Percentiles rank a stretch among this genome's conserved stretches.
phyloP scores from a whole-genome alignment of 2,888 invertebrate genomes.

The Hyposoter didymator region DNA sequence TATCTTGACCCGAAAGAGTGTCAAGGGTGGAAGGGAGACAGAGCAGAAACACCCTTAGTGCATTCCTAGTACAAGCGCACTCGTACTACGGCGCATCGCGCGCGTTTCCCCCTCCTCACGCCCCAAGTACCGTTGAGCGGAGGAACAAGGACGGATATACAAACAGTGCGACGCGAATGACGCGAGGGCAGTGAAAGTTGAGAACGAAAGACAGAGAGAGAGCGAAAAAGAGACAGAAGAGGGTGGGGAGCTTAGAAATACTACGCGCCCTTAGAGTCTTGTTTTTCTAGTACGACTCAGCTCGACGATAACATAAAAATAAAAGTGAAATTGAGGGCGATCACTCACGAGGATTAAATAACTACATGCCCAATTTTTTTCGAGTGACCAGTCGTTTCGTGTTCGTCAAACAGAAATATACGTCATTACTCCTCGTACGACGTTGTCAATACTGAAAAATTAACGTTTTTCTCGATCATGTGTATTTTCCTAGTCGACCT shows the following conservation, averaged over 20 bases:
- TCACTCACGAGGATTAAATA: not conserved
- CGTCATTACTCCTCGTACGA: not conserved
- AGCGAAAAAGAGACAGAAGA: slow-evolving; percentile 41
- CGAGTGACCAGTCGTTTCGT: not conserved
- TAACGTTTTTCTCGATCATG: not conserved
- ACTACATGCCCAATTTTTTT: not conserved
- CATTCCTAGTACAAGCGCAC: slow-evolving; percentile 58
- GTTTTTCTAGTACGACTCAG: slow-evolving; percentile 67
- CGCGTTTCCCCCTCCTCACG: slow-evolving; percentile 17
- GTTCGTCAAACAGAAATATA: not conserved
- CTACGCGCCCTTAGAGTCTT: slow-evolving; percentile 64
- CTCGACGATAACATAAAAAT: slow-evolving; percentile 47
- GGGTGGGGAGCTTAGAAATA: slow-evolving; percentile 47
- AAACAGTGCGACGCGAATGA: slow-evolving; percentile 63
- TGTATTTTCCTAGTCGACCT: slow-evolving; percentile 40
- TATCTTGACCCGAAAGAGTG: slow-evolving; percentile 41
- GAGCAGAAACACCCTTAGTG: slow-evolving; percentile 57
- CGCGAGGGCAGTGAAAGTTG: slow-evolving; percentile 68
- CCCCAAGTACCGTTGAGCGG: slow-evolving; percentile 31
- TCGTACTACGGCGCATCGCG: slow-evolving; percentile 47
- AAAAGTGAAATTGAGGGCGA: not conserved
- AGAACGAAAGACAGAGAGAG: slow-evolving; percentile 8
- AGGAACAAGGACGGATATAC: slow-evolving; percentile 50
- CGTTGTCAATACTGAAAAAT: not conserved
- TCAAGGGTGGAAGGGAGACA: slow-evolving; percentile 36